Conservation (phyloP, 2,113 vertebrate species). For the Antennarius striatus region DNA sequence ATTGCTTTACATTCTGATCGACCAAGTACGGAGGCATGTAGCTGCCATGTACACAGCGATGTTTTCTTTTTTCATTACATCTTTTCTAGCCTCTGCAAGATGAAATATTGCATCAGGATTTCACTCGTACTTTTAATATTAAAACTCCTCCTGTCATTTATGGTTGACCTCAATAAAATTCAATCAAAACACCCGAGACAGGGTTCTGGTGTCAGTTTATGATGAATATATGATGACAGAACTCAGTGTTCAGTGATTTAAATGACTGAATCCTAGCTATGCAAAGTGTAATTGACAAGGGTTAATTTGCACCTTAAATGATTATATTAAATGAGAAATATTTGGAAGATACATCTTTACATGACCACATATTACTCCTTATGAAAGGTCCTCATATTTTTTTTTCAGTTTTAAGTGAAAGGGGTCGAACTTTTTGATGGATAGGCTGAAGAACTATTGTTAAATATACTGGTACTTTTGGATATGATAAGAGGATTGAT, state of each 20-base stretch:
- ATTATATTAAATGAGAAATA: neutral
- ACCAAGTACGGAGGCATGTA: conserved; percentile 48
- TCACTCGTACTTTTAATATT: conserved; percentile 48
- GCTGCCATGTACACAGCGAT: conserved; percentile 42
- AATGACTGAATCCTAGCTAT: conserved; percentile 38
- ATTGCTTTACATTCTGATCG: conserved; percentile 64
- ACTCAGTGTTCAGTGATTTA: conserved; percentile 43
- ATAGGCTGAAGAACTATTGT: too few species aligned
- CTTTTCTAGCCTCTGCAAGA: conserved; percentile 43
- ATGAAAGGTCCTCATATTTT: neutral
- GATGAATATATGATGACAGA: conserved; percentile 50
- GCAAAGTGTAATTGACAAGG: conserved; percentile 43
- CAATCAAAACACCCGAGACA: conserved; percentile 25
- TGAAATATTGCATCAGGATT: conserved; percentile 65
- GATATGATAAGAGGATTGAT: too few species aligned
- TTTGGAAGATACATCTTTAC: conserved; percentile 5
- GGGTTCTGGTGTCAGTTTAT: conserved; percentile 28
- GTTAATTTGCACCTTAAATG: conserved; percentile 30
- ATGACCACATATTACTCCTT: neutral
- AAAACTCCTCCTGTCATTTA: conserved; percentile 39
- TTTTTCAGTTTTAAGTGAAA: too few species aligned
- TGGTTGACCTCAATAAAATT: conserved; percentile 53
- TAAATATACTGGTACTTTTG: too few species aligned
- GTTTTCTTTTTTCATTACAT: conserved; percentile 47
- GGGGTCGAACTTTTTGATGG: too few species aligned